phyloP scores from a whole-genome alignment of 2,888 invertebrate species.

The Acrobeloides nanus region DNA sequence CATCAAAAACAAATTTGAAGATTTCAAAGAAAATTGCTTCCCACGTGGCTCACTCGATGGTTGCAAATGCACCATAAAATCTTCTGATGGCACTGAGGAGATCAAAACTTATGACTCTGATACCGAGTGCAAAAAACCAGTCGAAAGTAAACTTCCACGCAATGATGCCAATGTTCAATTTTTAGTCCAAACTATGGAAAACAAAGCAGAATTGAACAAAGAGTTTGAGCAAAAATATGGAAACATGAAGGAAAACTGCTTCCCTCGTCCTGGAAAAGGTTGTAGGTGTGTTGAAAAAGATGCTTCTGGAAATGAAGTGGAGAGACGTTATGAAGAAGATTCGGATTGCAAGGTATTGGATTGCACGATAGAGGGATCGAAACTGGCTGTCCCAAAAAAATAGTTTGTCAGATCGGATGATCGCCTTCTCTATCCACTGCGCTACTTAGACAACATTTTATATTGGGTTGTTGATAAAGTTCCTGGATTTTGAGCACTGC shows the following conservation, averaged over 20 bases:
- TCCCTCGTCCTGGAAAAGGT: slow-evolving; percentile 36
- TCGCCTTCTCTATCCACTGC: too few relatives aligned
- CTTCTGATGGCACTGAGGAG: slow-evolving; percentile 31
- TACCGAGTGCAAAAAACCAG: slow-evolving; percentile 35
- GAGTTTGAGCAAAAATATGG: slow-evolving; percentile 48
- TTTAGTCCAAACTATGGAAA: slow-evolving; percentile 38
- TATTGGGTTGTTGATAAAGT: too few relatives aligned
- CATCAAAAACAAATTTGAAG: slow-evolving; percentile 33
- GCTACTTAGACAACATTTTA: too few relatives aligned
- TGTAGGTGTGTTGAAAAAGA: slow-evolving; percentile 50
- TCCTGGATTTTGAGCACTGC: too few relatives aligned
- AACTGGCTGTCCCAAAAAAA: too few relatives aligned
- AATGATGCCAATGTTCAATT: background rate
- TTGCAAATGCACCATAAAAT: slow-evolving; percentile 37
- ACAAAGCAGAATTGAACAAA: slow-evolving; percentile 45
- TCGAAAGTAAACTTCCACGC: slow-evolving; percentile 21
- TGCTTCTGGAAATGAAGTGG: slow-evolving; percentile 40
- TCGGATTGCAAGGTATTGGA: slow-evolving; percentile 38
- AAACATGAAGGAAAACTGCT: slow-evolving; percentile 37
- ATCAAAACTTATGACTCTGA: slow-evolving; percentile 26
- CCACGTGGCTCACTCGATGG: slow-evolving; percentile 23
- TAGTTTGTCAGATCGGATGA: too few relatives aligned
- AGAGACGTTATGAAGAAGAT: slow-evolving; percentile 37
- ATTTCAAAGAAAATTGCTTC: slow-evolving; percentile 30
- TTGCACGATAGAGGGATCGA: too few relatives aligned